Percentiles rank a stretch among this genome's conserved stretches.
Conservation (phyloP, 2,797 vertebrate species). For the Merluccius polli region DNA sequence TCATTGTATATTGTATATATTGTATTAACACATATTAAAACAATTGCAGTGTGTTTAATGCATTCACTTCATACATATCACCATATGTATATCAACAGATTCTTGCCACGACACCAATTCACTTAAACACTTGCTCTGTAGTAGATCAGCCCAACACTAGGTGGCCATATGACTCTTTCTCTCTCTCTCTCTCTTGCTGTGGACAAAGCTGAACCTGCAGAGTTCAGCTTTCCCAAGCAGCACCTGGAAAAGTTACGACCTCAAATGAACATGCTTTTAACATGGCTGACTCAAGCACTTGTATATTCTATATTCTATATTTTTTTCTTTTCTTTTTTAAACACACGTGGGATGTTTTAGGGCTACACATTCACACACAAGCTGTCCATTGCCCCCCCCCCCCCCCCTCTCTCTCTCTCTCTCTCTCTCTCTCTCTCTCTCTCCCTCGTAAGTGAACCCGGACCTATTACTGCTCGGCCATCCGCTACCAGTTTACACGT, state of each 20-base stretch:
- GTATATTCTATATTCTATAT: neutral
- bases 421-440: neutral
- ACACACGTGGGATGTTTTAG: neutral
- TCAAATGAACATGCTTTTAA: neutral
- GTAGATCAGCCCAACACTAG: neutral
- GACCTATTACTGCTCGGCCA: slow-evolving; percentile 35
- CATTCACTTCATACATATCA: neutral
- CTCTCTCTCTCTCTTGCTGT: neutral
- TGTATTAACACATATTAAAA: neutral
- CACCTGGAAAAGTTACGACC: neutral
- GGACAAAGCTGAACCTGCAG: neutral
- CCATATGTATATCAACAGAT: neutral
- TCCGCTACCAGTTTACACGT: slow-evolving; percentile 52
- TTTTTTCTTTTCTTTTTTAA: neutral
- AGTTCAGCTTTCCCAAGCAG: neutral
- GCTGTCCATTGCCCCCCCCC: neutral
- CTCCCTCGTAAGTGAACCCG: slow-evolving; percentile 24
- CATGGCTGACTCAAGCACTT: neutral
- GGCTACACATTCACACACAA: neutral
- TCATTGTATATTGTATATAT: no score
- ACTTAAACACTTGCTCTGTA: neutral
- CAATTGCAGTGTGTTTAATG: neutral
- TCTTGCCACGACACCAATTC: neutral
- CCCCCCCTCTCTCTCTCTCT: neutral
- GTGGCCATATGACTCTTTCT: neutral